Evolutionary conservation across 2,797 vertebrate species (phyloP).

Genomic region (Cyprinodon diabolis): DNA sequence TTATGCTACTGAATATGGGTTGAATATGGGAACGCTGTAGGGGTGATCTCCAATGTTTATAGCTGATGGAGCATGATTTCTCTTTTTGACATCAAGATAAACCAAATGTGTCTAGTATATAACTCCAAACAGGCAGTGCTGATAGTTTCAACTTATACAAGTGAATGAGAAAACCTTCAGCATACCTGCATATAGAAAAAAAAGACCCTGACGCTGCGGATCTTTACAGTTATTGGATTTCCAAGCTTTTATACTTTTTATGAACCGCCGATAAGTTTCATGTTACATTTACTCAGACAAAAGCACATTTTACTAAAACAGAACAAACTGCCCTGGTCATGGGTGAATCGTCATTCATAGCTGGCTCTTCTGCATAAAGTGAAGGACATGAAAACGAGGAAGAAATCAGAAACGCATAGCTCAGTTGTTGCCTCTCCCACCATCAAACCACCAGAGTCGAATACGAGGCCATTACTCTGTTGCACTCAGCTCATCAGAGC

Average conservation of each 20-base stretch:
- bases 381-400: slow-evolving; percentile 28
- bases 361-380: slow-evolving; percentile 42
- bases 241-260: slow-evolving; percentile 57
- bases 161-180: background rate
- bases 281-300: slow-evolving; percentile 41
- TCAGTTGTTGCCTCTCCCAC: slow-evolving; percentile 47
- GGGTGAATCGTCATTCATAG: slow-evolving; percentile 53
- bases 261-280: slow-evolving; percentile 44
- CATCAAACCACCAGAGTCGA: slow-evolving; percentile 62
- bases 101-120: slow-evolving; percentile 29
- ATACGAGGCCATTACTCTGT: slow-evolving; percentile 70
- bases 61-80: slow-evolving; percentile 47
- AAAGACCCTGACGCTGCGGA: slow-evolving; percentile 24
- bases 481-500: slow-evolving; percentile 78
- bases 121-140: slow-evolving; percentile 15
- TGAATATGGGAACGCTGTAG: slow-evolving; percentile 32
- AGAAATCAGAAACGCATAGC: slow-evolving; percentile 38
- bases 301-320: slow-evolving; percentile 54
- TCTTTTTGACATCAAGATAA: slow-evolving; percentile 36
- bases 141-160: slow-evolving; percentile 16
- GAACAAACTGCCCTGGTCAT: slow-evolving; percentile 41
- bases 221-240: slow-evolving; percentile 63
- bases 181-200: slow-evolving; percentile 16
- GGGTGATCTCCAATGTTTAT: slow-evolving; percentile 47
- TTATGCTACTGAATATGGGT: slow-evolving; percentile 51